Percentiles rank a stretch among this genome's conserved stretches.
These are phyloP conservation scores for Engraulis encrasicolus DNA, from an alignment of 2,113 vertebrate genomes.

Conservation along the genomic window DNA sequence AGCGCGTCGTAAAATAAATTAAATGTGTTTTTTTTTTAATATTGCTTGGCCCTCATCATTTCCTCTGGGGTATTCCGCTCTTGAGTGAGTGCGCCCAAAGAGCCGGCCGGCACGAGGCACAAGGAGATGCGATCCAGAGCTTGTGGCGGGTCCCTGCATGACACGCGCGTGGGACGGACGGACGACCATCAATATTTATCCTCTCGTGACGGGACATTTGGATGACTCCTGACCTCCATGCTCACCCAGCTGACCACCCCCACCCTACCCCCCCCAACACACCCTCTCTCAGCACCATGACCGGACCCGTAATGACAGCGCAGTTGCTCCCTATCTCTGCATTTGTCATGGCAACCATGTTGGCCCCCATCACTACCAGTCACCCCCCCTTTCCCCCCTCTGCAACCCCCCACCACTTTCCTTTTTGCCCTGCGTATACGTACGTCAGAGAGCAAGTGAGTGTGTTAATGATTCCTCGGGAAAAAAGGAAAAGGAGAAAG, in stretches of 20 bases:
- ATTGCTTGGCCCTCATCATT: constrained; percentile 66
- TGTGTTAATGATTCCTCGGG: constrained; percentile 64
- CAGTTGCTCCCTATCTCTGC: constrained; percentile 20
- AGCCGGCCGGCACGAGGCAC: constrained; percentile 24
- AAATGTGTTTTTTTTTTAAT: constrained; percentile 50
- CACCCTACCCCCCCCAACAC: not conserved
- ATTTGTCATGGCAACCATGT: constrained; percentile 39
- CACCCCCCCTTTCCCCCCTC: constrained; percentile 38
- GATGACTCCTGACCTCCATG: constrained; percentile 61
- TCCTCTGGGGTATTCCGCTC: constrained; percentile 73
- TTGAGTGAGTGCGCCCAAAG: constrained; percentile 60
- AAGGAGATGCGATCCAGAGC: not conserved
- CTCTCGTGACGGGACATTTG: constrained; percentile 59
- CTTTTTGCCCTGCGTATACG: constrained; percentile 34
- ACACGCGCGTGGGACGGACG: constrained; percentile 50
- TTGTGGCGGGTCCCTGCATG: not conserved
- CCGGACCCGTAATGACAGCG: not conserved
- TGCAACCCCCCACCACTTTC: not conserved
- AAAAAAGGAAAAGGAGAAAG: constrained; percentile 37
- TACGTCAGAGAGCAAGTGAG: constrained; percentile 77
- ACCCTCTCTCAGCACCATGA: not conserved
- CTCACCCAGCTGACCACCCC: not conserved
- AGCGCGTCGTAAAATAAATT: constrained; percentile 61
- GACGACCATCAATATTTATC: constrained; percentile 70
- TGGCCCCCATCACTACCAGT: constrained; percentile 37